These are phyloP conservation scores for Caenorhabditis parvicauda DNA, from an alignment of 2,888 invertebrate species.

Conservation along the genomic window DNA sequence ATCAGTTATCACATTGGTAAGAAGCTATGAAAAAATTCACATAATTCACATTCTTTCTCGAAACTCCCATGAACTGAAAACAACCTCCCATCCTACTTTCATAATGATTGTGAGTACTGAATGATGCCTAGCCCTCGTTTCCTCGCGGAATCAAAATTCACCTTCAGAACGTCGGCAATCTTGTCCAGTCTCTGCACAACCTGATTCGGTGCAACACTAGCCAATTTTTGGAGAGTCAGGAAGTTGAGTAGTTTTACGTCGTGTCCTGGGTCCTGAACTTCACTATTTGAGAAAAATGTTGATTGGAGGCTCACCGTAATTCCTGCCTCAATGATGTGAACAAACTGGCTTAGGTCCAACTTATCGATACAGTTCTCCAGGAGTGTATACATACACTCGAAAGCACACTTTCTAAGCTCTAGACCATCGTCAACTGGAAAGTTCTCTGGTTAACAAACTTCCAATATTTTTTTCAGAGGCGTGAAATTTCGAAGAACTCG, in stretches of 20 bases:
- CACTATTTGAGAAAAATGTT: slow-evolving; percentile 66
- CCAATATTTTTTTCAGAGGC: slow-evolving; percentile 62
- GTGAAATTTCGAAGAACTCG: neutral
- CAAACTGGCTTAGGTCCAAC: slow-evolving; percentile 92
- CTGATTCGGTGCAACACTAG: slow-evolving; percentile 82
- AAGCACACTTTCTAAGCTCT: slow-evolving; percentile 80
- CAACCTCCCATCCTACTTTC: too few species aligned
- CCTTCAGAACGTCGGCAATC: slow-evolving; percentile 84
- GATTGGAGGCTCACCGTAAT: slow-evolving; percentile 66
- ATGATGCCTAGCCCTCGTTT: too few species aligned
- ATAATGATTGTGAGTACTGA: too few species aligned
- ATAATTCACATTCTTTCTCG: too few species aligned
- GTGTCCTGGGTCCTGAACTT: slow-evolving; percentile 69
- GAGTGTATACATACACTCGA: slow-evolving; percentile 84
- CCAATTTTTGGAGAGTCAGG: slow-evolving; percentile 90
- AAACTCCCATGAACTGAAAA: too few species aligned
- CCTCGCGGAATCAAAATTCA: too few species aligned
- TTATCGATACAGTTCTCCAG: slow-evolving; percentile 87
- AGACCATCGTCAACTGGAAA: slow-evolving; percentile 95
- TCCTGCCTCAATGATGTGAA: slow-evolving; percentile 93
- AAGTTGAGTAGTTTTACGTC: slow-evolving; percentile 95
- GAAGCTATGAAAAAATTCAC: too few species aligned
- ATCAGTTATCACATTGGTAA: too few species aligned
- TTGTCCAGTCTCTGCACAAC: slow-evolving; percentile 78
- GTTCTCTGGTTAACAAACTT: too few species aligned